A percentile compares a stretch with the other conserved stretches of the same genome.
Conservation (phyloP, 2,888 invertebrate species). For the Hypomecis atomaria region DNA sequence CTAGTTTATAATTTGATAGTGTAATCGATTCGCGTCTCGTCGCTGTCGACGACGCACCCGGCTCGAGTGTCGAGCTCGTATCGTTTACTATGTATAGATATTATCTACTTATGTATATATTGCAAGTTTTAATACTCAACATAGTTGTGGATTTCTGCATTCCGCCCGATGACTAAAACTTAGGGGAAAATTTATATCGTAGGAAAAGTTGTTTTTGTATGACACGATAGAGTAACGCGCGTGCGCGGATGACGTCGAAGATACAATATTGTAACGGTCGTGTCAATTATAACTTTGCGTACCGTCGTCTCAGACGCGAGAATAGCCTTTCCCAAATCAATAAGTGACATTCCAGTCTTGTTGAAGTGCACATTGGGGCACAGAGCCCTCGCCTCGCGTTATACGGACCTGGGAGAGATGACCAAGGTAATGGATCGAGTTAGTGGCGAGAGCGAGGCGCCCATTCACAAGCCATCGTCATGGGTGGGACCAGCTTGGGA, state of each 20-base stretch:
- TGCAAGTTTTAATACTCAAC: conserved; percentile 82
- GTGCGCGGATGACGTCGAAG: conserved; percentile 56
- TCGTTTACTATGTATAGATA: conserved; percentile 75
- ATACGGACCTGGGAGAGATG: conserved; percentile 33
- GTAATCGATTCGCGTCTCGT: conserved; percentile 63
- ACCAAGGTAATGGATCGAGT: neutral
- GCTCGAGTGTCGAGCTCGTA: conserved; percentile 74
- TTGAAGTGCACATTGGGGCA: conserved; percentile 74
- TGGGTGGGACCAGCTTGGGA: conserved; percentile 85
- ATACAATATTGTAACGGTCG: conserved; percentile 44
- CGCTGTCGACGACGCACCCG: conserved; percentile 62
- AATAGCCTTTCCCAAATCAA: conserved; percentile 75
- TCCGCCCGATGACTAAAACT: conserved; percentile 85
- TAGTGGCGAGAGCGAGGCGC: conserved; percentile 57
- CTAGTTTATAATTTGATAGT: conserved; percentile 70
- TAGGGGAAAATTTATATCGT: conserved; percentile 73
- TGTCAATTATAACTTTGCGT: conserved; percentile 59
- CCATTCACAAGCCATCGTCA: conserved; percentile 81
- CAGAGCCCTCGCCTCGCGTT: conserved; percentile 51
- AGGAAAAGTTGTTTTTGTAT: conserved; percentile 69
- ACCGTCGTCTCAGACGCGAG: conserved; percentile 58
- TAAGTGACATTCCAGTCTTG: conserved; percentile 84
- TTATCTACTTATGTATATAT: conserved; percentile 83
- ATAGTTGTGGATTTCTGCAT: conserved; percentile 85
- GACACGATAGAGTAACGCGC: conserved; percentile 64